Percentiles rank a stretch among this genome's conserved stretches.
Evolutionary conservation across 2,113 vertebrate genomes (phyloP).

Genomic region (Myiopsitta monachus): DNA sequence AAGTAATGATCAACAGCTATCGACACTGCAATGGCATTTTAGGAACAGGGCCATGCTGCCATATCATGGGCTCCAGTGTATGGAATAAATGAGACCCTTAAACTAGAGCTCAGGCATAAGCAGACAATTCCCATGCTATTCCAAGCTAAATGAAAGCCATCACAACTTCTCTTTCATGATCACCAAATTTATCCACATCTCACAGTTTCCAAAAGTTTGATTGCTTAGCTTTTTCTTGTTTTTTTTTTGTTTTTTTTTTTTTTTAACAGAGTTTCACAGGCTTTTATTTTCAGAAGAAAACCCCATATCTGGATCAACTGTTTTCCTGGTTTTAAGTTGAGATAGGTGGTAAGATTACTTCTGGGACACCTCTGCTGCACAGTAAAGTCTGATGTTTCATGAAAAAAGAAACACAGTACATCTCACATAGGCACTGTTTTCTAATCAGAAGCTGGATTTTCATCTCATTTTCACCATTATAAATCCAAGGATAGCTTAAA

Average conservation of each 20-base stretch:
- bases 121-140: neutral
- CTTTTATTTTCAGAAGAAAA: neutral
- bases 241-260: neutral
- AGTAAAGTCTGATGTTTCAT: neutral
- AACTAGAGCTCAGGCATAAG: neutral
- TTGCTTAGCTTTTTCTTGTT: neutral
- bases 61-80: rapidly evolving
- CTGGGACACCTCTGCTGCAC: neutral
- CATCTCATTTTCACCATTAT: neutral
- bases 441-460: neutral
- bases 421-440: neutral
- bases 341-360: neutral
- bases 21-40: neutral
- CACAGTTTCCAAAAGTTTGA: neutral
- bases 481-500: neutral
- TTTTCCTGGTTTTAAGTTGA: neutral
- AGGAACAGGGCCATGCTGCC: neutral
- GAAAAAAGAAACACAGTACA: rapidly evolving
- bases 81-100: neutral
- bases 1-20: neutral
- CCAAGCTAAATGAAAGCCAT: neutral
- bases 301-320: neutral
- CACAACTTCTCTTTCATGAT: neutral
- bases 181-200: neutral
- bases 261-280: neutral